Evolutionary conservation across 1,140 invertebrate genomes (phyloP).

Genomic region (Chironomus striatipennis): DNA sequence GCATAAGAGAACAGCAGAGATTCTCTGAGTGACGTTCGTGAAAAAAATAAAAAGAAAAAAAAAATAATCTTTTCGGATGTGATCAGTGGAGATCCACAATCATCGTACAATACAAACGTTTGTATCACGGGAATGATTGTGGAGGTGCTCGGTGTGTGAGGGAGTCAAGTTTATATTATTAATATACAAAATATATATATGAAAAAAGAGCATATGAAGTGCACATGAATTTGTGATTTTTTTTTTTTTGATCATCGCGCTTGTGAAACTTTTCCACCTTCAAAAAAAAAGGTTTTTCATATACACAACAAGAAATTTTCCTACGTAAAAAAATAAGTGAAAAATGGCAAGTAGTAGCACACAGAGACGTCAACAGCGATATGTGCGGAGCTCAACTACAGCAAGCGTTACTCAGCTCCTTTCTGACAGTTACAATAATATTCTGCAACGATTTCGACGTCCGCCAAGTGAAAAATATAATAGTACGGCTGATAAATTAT

Average conservation of each 20-base stretch:
- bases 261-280: constrained; percentile 3
- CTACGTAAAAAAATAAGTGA: constrained; percentile 31
- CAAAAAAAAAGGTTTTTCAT: not conserved
- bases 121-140: not conserved
- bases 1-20: too few relatives aligned
- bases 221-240: constrained; percentile 16
- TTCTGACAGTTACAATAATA: constrained; percentile 72
- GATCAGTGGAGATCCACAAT: not conserved
- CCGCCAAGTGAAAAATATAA: constrained; percentile 53
- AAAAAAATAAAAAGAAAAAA: not conserved
- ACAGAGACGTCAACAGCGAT: constrained; percentile 50
- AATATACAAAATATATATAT: too few relatives aligned
- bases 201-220: not conserved
- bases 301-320: constrained; percentile 27
- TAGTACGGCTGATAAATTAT: not conserved
- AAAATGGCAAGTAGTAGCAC: constrained; percentile 29
- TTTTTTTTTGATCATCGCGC: constrained; percentile 20
- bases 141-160: not conserved
- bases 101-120: constrained; percentile 5
- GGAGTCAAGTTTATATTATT: not conserved
- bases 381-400: constrained; percentile 63
- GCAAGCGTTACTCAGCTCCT: constrained; percentile 74
- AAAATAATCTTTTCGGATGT: not conserved
- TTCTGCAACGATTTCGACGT: constrained; percentile 66
- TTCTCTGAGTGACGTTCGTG: not conserved